These are phyloP conservation scores for Seriola aureovittata DNA, from an alignment of 2,113 vertebrate species.

Conservation along the genomic window DNA sequence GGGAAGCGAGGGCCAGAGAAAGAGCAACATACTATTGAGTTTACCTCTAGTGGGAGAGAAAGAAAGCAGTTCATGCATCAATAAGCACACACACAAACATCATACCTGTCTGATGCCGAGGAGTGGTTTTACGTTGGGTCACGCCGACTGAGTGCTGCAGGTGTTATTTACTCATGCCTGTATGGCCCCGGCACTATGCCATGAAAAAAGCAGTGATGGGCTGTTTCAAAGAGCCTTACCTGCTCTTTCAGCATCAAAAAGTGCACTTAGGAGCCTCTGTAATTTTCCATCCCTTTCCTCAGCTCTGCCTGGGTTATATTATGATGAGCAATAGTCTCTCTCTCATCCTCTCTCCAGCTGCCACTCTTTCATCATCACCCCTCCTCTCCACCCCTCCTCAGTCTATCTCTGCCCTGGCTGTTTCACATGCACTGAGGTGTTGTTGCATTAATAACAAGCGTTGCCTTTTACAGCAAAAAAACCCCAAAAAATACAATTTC, in stretches of 20 bases:
- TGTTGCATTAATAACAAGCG: constrained; percentile 47
- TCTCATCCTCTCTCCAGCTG: constrained; percentile 36
- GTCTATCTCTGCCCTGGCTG: constrained; percentile 13
- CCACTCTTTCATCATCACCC: constrained; percentile 50
- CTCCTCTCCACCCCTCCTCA: neutral
- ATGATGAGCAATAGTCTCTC: constrained; percentile 59
- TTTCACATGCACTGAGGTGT: constrained; percentile 30
- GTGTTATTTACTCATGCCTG: constrained; percentile 71
- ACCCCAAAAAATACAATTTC: constrained; percentile 13
- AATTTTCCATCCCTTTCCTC: constrained; percentile 68
- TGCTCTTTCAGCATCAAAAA: constrained; percentile 74
- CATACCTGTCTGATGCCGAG: constrained; percentile 44
- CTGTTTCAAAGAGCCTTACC: constrained; percentile 73
- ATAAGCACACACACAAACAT: constrained; percentile 8
- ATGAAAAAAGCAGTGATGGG: constrained; percentile 60
- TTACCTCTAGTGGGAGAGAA: constrained; percentile 40
- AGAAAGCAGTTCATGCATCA: constrained; percentile 19
- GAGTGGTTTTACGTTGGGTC: constrained; percentile 60
- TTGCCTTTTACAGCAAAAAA: constrained; percentile 17
- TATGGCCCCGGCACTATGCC: constrained; percentile 36
- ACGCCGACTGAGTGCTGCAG: constrained; percentile 63
- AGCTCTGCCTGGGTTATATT: constrained; percentile 57
- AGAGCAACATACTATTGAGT: constrained; percentile 13
- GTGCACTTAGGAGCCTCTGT: constrained; percentile 73
- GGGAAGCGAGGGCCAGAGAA: neutral